Evolutionary conservation across 2,888 invertebrate genomes (phyloP).

Genomic region (Mechanitis mazaeus): DNA sequence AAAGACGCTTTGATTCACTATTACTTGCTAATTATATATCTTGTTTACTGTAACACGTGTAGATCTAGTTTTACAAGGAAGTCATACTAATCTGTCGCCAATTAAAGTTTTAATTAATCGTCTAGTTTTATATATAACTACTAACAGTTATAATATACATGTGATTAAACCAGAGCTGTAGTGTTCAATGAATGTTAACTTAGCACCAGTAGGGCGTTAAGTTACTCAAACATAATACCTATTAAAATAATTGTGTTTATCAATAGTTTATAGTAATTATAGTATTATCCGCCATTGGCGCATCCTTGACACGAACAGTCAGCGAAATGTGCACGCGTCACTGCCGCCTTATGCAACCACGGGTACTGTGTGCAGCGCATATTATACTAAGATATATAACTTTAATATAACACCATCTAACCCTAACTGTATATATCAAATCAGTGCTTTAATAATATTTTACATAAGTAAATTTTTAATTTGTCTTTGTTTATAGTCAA

Average conservation of each 20-base stretch:
- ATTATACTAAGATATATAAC: neutral
- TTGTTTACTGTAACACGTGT: conserved; percentile 15
- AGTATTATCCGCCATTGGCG: conserved; percentile 34
- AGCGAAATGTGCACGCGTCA: conserved; percentile 34
- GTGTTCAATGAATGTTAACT: neutral
- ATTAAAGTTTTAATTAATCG: conserved; percentile 1
- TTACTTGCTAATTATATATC: conserved; percentile 13
- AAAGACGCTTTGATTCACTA: conserved; percentile 22
- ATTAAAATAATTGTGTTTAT: neutral
- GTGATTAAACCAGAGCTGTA: neutral
- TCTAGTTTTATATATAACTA: neutral
- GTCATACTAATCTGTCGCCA: conserved; percentile 11
- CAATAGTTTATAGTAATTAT: conserved; percentile 1
- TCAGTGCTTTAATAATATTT: too few relatives aligned
- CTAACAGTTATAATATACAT: neutral
- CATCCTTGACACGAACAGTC: conserved; percentile 64
- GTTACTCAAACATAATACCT: neutral
- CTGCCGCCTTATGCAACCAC: conserved; percentile 57
- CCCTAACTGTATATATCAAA: too few relatives aligned
- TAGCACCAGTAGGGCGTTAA: neutral
- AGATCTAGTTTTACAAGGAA: conserved; percentile 10
- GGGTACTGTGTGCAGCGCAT: conserved; percentile 40
- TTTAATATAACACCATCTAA: too few relatives aligned
- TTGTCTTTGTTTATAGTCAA: too few relatives aligned
- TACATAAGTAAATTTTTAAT: too few relatives aligned